Conservation (phyloP, 2,797 vertebrate species). For the Odontamblyopus lacepedii region DNA sequence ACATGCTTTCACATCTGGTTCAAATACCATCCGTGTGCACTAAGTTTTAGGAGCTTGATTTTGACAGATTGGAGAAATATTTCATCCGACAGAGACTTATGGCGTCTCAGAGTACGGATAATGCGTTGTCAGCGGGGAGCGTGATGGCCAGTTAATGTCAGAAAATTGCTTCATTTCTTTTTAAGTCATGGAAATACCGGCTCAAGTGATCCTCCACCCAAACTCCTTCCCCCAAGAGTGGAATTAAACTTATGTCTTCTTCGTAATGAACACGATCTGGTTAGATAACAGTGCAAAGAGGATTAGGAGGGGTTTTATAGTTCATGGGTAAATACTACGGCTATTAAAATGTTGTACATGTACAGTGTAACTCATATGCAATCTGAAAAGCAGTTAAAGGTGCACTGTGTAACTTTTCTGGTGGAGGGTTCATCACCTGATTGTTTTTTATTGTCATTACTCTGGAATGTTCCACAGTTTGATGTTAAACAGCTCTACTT, state of each 20-base stretch:
- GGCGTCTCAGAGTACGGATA: conserved; percentile 18
- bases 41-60: conserved; percentile 15
- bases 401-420: no score
- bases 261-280: conserved; percentile 6
- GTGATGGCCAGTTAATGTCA: conserved; percentile 37
- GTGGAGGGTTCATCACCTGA: no score
- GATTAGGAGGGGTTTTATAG: background rate
- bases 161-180: conserved; percentile 29
- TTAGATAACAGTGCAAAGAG: conserved; percentile 5
- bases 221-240: conserved; percentile 11
- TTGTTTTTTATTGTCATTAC: no score
- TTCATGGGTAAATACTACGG: background rate
- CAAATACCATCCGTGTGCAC: background rate
- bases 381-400: background rate
- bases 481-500: no score
- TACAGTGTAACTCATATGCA: background rate
- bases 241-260: conserved; percentile 6
- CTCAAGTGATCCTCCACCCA: conserved; percentile 29
- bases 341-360: background rate
- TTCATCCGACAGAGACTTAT: conserved; percentile 3
- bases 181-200: conserved; percentile 38
- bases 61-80: conserved; percentile 5
- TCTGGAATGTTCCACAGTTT: no score
- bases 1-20: conserved; percentile 16
- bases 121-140: conserved; percentile 22